phyloP scores from a whole-genome alignment of 2,113 vertebrate species.

The Cygnus buccinator region DNA sequence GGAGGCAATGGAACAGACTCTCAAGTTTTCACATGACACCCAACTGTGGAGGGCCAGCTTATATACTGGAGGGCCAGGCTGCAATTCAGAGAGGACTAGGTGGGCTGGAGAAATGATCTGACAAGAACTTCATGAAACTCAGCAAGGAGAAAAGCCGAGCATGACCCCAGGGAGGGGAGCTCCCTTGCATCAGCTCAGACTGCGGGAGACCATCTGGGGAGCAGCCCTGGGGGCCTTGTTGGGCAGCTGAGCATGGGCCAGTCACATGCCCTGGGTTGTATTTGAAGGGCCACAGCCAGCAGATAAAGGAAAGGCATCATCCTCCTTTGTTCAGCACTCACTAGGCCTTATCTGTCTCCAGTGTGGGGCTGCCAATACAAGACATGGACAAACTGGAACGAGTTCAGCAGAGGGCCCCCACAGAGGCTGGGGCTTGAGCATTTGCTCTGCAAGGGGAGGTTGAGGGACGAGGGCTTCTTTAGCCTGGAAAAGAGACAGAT shows the following conservation, averaged over 20 bases:
- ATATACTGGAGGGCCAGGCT: not conserved
- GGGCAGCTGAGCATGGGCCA: not conserved
- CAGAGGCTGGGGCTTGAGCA: fast-evolving
- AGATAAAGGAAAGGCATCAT: not conserved
- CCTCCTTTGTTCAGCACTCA: not conserved
- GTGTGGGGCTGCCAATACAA: not conserved
- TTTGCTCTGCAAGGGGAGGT: not conserved
- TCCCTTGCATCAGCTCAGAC: not conserved
- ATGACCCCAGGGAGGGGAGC: not conserved
- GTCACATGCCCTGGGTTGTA: not conserved
- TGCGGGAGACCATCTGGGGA: not conserved
- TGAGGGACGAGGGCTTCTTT: not conserved
- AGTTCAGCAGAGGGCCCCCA: not conserved
- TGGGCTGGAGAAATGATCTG: not conserved
- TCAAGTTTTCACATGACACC: not conserved
- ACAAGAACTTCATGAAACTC: not conserved
- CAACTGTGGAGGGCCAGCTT: not conserved
- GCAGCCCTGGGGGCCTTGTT: not conserved
- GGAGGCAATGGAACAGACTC: fast-evolving
- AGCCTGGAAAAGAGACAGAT: not conserved
- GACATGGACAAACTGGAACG: not conserved
- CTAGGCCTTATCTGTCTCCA: not conserved
- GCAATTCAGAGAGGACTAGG: not conserved
- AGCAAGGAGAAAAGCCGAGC: not conserved
- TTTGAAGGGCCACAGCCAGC: not conserved